These are phyloP conservation scores for Albula goreensis DNA, from an alignment of 2,113 vertebrate species.

Conservation along the genomic window DNA sequence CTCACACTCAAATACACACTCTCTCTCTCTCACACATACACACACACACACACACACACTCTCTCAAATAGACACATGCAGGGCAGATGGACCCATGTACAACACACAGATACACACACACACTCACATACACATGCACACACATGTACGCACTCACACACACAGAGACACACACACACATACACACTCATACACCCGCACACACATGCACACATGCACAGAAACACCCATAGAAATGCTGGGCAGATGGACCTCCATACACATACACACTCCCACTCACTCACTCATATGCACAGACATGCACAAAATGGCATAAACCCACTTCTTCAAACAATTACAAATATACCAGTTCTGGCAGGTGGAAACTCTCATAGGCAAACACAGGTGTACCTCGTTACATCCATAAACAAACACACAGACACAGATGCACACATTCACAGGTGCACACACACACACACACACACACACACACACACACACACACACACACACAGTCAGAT, in stretches of 20 bases:
- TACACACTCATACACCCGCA: background rate
- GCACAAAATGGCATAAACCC: background rate
- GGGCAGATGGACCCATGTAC: conserved; percentile 21
- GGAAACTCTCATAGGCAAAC: conserved; percentile 26
- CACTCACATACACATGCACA: background rate
- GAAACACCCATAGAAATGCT: too few relatives aligned
- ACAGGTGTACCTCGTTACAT: background rate
- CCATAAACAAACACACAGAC: background rate
- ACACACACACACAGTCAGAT: background rate
- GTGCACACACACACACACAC: background rate
- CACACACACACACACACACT: conserved; percentile 36
- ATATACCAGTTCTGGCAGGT: too few relatives aligned
- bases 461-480: conserved; percentile 13
- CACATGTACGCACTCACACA: background rate
- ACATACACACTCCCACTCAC: conserved; percentile 7
- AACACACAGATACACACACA: conserved; percentile 17
- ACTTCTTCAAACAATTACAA: too few relatives aligned
- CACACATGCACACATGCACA: conserved; percentile 17
- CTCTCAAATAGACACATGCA: background rate
- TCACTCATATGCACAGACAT: conserved; percentile 5
- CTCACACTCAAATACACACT: conserved; percentile 26
- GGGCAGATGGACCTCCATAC: background rate
- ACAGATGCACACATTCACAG: conserved; percentile 18
- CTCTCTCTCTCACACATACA: background rate
- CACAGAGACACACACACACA: conserved; percentile 21